Base-by-base conservation (phyloP, 2,888 invertebrate genomes). In the Thymelicus lineola region DNA sequence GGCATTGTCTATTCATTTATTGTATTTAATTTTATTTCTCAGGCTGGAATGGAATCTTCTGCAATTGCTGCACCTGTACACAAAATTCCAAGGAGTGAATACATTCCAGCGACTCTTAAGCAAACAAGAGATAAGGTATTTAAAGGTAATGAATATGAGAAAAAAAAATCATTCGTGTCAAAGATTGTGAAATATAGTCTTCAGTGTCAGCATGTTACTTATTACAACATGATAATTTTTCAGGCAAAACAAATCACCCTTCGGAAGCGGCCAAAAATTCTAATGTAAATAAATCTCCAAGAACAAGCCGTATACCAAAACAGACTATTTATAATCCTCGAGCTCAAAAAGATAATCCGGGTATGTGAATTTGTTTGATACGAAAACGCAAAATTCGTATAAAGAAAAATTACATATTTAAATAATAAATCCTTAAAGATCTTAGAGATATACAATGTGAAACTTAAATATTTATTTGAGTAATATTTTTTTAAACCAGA, bases 241-340 rank as follows among this genome's bases (percentile, higher is more conserved):
- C 61, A 67, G 67, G 60, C 12, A 61, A 55, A 67, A 12, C 28
- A 35, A 57, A 36, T 35, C 7, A 38, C n/a, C 42, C 10, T 7
- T n/a, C 45, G 15, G 66, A 60, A 4, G 53, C 53, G 45, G 12
- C 12, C 1, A 67, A 60, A 38, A 20, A 17, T 42, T 20, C 10
- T 14, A 10, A 67, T 50, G 12, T 48, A 45, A 60, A 38, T 20
- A 66, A 53, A 55, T 57, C 63, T 12, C 42, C 35, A 4, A 58
- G 53, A 50, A n/a, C 36, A 7, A 68, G 58, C 45, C 61, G 59
- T 35, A 71, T 72, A 46, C 72, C 66, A 45, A 68, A 55, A 60
- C 50, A 53, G 28, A 17, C 35, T 38, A 38, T 17, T 28, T n/a
- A 45, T 38, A 20, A 42, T 15, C 42, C n/a, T 28, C 38, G 20